Evolutionary conservation across 2,888 invertebrate genomes (phyloP), one percentile per base, ranked within the genome.

Genomic region (Galerucella pusilla): DNA sequence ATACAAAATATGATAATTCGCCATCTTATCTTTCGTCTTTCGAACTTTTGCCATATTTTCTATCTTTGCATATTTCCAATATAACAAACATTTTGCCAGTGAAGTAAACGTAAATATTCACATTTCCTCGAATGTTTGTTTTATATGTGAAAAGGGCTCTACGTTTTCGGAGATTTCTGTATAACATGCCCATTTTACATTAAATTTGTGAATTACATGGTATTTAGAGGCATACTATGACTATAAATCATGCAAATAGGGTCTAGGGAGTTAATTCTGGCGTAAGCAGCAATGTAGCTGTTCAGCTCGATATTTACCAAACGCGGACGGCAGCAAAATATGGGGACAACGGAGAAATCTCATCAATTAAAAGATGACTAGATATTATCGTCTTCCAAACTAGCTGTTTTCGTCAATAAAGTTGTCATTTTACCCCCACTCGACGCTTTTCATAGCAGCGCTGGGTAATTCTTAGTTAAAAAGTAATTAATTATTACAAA

Each of bases 161-260:
- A 84, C 83, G 85, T 87, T 87, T 87, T 86, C 85, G 83, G 81
- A 84, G 86, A 86, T 85, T 86, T 83, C 85, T 84, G 84, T 85
- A 84, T 81, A 86, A 85, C 85, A 84, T 80, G 83, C 84, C 86
- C 85, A 91, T 91, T 91, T 91, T 91, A 91, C 91, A 90, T 91
- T 91, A 91, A 91, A 88, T 92, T 92, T 92, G 91, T 91, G 92
- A 92, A 92, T 92, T 92, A 92, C 92, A 92, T 90, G 92, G 91
- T 91, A 92, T 92, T 92, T 92, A 92, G 91, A 91, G 90, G 91
- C 91, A 91, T 91, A 91, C 90, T 91, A 91, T 89, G 88, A 88
- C 89, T 88, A 91, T 91, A 91, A 92, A 92, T 92, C 91, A 91
- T 89, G 85, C 83, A 85, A 87, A 86, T 87, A 83, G 86, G 87